Base-by-base conservation (phyloP, 1,140 invertebrate species). In the Drosophila murphyi region DNA sequence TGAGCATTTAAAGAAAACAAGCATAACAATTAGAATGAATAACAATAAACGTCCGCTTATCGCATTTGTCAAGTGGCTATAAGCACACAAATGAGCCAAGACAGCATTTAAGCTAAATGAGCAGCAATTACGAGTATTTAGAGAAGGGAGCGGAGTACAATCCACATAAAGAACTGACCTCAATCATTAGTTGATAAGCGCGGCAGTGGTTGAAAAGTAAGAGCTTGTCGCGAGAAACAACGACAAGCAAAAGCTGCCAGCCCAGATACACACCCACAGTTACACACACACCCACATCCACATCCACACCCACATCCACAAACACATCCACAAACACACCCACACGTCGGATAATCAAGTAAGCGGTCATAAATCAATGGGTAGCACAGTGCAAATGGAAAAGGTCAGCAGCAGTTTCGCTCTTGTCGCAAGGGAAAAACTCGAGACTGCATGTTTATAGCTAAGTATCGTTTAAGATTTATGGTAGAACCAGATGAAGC, bases 151-250 rank as follows among this genome's bases (percentile, higher is more conserved):
- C 8, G n/a, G 35, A 64, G 29, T 55, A 28, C 51, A 20, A 31
- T 28, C 4, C 35, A 32, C 70, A 62, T 67, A 62, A 68, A 64
- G 52, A 82, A 78, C 72, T 88, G 80, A 88, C 83, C 83, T 88
- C 83, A 88, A 88, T 88, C 83, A 88, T 88, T 88, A 82, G 83
- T 83, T 88, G 83, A 80, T 82, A 82, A 87, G 79, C 67, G 45
- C 72, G 43, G 51, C 54, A 52, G 71, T 67, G 62, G 61, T 69
- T 51, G 51, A 4, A 45, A 69, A 79, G 78, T 65, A 69, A 80
- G 48, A 71, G 54, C 57, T 65, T 29, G 41, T 45, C 61, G 45
- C 52, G 43, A 55, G 62, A 51, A 65, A 56, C 41, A 52, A 68
- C 32, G 57, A 48, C 55, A 43, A 48, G 47, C 45, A 64, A 73